Percentiles rank a stretch among this genome's conserved stretches.
phyloP scores from a whole-genome alignment of 2,888 invertebrate species.

The Octonoba sinensis region DNA sequence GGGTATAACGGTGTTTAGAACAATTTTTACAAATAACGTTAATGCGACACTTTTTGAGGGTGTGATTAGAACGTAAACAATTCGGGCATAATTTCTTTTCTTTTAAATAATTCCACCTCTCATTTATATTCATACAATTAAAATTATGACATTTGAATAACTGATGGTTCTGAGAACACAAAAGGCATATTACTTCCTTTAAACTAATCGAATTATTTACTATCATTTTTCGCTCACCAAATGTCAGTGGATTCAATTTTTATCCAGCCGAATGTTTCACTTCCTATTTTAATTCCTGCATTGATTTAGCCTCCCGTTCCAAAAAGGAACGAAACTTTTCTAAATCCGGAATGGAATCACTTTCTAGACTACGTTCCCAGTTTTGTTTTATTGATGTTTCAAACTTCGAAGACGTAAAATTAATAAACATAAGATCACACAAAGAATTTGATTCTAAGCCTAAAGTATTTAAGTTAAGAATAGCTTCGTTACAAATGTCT shows the following conservation, averaged over 20 bases:
- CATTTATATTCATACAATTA: slow-evolving; percentile 2
- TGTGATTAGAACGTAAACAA: slow-evolving; percentile 1
- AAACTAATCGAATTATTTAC: slow-evolving; percentile 4
- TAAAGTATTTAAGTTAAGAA: too few species aligned
- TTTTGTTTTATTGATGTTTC: slow-evolving; percentile 3
- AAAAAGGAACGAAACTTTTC: not conserved
- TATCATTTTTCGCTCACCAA: not conserved
- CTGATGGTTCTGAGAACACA: slow-evolving; percentile 3
- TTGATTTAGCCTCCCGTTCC: not conserved
- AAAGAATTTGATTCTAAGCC: slow-evolving; percentile 6
- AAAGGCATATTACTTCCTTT: slow-evolving; percentile 1
- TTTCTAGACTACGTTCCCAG: slow-evolving; percentile 8
- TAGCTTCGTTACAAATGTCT: too few species aligned
- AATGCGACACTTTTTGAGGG: not conserved
- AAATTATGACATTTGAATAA: not conserved
- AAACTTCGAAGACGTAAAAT: not conserved
- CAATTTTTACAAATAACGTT: slow-evolving; percentile 2
- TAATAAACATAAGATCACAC: slow-evolving; percentile 1
- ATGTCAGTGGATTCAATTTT: not conserved
- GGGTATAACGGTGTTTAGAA: not conserved
- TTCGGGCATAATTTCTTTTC: slow-evolving; percentile 2
- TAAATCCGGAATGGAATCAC: slow-evolving; percentile 7
- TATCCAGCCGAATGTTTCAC: not conserved
- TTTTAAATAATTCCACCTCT: slow-evolving; percentile 2
- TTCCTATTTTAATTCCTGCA: slow-evolving; percentile 1